phyloP scores from a whole-genome alignment of 2,113 vertebrate species.

The Struthidea cinerea region DNA sequence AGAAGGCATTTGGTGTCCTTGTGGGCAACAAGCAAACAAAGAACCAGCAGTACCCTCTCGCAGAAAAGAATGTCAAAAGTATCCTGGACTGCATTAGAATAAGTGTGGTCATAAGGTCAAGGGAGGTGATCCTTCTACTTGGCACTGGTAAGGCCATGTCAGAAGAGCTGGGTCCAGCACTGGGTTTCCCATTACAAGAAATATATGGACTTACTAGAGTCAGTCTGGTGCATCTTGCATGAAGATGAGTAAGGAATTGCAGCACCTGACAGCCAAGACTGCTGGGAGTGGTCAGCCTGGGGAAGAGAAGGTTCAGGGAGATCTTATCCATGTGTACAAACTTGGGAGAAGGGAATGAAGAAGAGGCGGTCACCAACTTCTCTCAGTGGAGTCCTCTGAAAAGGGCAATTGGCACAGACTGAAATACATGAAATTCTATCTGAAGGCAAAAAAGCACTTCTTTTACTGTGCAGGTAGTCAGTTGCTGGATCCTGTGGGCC shows the following conservation, averaged over 20 bases:
- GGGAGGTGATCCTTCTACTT: neutral
- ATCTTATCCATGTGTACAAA: neutral
- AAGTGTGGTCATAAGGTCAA: neutral
- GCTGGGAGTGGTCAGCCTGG: neutral
- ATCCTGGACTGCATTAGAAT: neutral
- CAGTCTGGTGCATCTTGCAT: neutral
- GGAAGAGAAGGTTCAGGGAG: neutral
- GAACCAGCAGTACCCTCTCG: neutral
- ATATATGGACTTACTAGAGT: neutral
- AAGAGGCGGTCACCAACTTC: neutral
- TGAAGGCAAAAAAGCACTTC: neutral
- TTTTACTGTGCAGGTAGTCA: neutral
- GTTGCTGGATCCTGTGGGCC: accelerated
- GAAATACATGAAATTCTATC: neutral
- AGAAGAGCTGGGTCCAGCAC: neutral
- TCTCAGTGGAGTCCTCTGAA: neutral
- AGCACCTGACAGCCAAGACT: neutral
- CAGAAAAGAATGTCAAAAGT: neutral
- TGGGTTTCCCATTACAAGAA: neutral
- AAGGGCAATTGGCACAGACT: neutral
- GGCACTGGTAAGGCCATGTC: neutral
- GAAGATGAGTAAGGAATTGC: neutral
- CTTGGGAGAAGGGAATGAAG: neutral
- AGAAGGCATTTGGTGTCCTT: neutral
- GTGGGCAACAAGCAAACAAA: neutral